These are phyloP conservation scores for Drosophila subpulchrella DNA, from an alignment of 1,140 invertebrate species.

Conservation along the genomic window DNA sequence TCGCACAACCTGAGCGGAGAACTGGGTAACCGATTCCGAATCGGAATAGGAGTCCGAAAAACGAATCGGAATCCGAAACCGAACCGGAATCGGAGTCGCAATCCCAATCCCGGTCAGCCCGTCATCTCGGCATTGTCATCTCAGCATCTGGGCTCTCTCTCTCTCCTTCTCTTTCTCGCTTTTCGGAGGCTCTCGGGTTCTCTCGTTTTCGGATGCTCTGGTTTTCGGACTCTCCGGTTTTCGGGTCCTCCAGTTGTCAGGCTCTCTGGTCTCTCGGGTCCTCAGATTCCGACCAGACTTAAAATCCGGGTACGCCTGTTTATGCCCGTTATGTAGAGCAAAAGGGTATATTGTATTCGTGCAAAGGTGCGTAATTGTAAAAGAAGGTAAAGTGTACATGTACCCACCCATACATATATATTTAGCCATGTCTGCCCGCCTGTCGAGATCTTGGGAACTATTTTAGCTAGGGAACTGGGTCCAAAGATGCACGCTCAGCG, in stretches of 20 bases:
- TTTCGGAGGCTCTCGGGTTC: not conserved
- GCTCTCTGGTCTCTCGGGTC: not conserved
- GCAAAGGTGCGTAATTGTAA: conserved; percentile 7
- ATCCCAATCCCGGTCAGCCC: no score
- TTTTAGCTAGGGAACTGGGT: no score
- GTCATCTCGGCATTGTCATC: not conserved
- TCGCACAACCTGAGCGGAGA: not conserved
- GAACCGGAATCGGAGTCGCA: no score
- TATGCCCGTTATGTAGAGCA: conserved; percentile 3
- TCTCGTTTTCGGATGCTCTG: not conserved
- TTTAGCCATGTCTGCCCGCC: not conserved
- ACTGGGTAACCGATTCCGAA: not conserved
- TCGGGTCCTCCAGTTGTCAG: not conserved
- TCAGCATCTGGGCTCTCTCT: not conserved
- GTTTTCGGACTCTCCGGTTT: not conserved
- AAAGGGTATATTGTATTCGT: conserved; percentile 3
- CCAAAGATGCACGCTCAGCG: no score
- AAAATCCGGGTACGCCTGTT: conserved; percentile 6
- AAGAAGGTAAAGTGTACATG: not conserved
- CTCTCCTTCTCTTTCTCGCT: no score
- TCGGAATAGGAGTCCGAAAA: no score
- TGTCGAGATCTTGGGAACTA: not conserved
- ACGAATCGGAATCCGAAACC: no score
- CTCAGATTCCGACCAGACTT: not conserved
- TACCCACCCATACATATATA: not conserved